Evolutionary conservation across 1,140 invertebrate genomes (phyloP), one percentile per base, ranked within the genome.

Genomic region (Zaprionus camerounensis): DNA sequence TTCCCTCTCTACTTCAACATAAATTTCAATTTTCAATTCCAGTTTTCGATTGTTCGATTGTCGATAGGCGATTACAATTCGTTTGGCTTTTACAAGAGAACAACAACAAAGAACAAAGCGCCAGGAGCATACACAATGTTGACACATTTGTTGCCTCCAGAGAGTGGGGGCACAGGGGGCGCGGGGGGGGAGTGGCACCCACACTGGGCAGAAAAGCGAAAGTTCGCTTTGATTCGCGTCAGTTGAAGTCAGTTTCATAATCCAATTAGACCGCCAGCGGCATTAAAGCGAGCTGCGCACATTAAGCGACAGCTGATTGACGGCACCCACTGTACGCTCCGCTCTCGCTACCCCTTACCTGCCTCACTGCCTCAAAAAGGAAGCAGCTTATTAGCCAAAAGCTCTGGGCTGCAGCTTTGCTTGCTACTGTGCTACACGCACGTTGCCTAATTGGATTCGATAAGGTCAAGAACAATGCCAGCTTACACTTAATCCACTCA

Each of bases 381-480:
- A 88, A 88, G 85, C 85, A 57, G 85, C 83, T 86, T 85, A 86
- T 88, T 83, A 88, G 73, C 73, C 77, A 41, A 49, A 59, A 31
- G 61, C 26, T 13, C 12, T 46, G 41, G 9, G 9, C 7, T 11
- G 31, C 9, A 31, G 31, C 31, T 31, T 31, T 31, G 31, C 31
- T 3, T 3, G 76, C 85, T 88, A 90, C 85, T 65, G 85, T 90
- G 78, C 41, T 46, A 81, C 84, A 88, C 85, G 84, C 84, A 87
- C 62, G 24, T 26, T 76, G 26, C 57, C 55, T 88, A 88, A 88
- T 88, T 84, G 78, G 85, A 88, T 88, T 88, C 69, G 84, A 79
- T 90, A 84, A 81, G 84, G 84, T 88, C 84, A 88, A 88, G 84
- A 88, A 88, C 85, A 88, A 81, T 73, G 65, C 74, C 13, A 44